Base-by-base conservation (phyloP, 2,113 vertebrate species). In the human region DNA sequence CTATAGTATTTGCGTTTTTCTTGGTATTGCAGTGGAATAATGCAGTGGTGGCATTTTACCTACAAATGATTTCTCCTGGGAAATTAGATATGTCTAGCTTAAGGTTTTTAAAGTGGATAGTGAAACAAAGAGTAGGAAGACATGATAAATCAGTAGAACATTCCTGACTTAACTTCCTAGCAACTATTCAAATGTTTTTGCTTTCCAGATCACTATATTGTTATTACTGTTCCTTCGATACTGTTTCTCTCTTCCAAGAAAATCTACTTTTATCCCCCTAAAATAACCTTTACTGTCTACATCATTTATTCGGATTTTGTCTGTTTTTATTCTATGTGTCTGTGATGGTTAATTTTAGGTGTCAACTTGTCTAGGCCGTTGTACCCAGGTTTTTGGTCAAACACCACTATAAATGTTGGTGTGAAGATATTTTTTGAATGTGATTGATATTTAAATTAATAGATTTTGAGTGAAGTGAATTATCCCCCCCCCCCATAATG, bases 141-240 rank as follows among this genome's bases (percentile, higher is more conserved):
- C 1, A 4, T 0, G 8, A 18, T 7, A 64, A 61, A 30, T 2
- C 61, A 16, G 27, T 93, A 32, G 7, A 52, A 40, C 0, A 61
- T 7, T 25, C 2, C 45, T 70, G 30, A 32, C 30, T 72, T 45
- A 66, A 40, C 2, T 80, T 70, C 85, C 10, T 57, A 61, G 64
- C 16, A 55, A n/a, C 11, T 32, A 40, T 57, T 66, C 8, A 48
- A 35, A 30, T 20, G 6, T 2, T 35, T 70, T 50, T 64, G 14
- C 7, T n/a, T 95, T 94, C 3, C 25, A 32, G 30, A 76, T 45
- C 3, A 6, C 20, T 79, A 32, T 17, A n/a, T 32, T 4, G 64
- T 32, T 12, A 40, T 2, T 43, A 35, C 23, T 59, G 32, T n/a
- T 52, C 8, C 30, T 85, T 80, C 50, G 30, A 50, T 35, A 14